Conservation (phyloP, 2,113 vertebrate species). For the Elachura formosa region DNA sequence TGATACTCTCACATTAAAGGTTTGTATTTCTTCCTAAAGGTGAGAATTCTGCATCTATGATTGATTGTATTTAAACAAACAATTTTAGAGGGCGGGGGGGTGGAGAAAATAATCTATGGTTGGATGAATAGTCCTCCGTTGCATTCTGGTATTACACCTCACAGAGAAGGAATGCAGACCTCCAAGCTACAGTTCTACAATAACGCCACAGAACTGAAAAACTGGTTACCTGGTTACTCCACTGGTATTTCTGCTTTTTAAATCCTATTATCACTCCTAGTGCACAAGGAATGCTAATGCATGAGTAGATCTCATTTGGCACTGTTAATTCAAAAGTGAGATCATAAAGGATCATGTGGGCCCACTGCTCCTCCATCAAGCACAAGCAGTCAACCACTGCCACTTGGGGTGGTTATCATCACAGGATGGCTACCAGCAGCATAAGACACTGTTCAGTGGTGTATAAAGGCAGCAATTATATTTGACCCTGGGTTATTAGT, state of each 20-base stretch:
- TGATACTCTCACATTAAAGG: neutral
- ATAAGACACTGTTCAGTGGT: neutral
- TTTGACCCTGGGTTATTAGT: neutral
- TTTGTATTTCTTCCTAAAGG: neutral
- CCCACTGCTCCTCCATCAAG: neutral
- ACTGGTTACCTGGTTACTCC: neutral
- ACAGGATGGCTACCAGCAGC: neutral
- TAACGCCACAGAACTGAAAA: neutral
- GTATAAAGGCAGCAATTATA: neutral
- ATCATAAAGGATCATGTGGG: neutral
- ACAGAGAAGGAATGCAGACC: neutral
- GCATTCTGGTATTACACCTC: neutral
- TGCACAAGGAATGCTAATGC: neutral
- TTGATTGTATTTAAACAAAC: neutral
- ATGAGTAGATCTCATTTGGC: neutral
- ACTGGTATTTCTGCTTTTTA: neutral
- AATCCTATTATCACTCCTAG: neutral
- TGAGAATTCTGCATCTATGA: neutral
- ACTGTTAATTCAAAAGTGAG: neutral
- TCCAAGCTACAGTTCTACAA: neutral
- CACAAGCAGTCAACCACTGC: neutral
- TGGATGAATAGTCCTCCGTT: neutral
- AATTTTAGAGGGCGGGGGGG: accelerated
- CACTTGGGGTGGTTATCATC: neutral
- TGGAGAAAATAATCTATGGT: neutral